Percentiles rank a stretch among this genome's conserved stretches.
phyloP scores from a whole-genome alignment of 2,888 invertebrate species.

The Rapana venosa region DNA sequence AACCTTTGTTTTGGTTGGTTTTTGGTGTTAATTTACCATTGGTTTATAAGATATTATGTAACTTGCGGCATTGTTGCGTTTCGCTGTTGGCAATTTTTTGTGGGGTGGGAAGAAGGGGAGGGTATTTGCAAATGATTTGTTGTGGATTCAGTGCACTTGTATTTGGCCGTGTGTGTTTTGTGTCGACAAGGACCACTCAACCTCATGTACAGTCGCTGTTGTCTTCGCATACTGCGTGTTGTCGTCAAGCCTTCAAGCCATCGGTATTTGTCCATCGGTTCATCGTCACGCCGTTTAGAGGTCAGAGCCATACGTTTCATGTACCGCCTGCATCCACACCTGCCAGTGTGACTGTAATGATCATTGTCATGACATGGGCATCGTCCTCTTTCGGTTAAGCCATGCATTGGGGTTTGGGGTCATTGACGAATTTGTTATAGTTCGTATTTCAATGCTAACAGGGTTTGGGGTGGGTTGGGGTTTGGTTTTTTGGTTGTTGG shows the following conservation, averaged over 20 bases:
- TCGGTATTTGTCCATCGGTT: not conserved
- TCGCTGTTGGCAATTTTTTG: not conserved
- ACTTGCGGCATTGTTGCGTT: not conserved
- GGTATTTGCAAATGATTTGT: not conserved
- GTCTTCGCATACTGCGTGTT: not conserved
- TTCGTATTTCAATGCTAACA: too few relatives aligned
- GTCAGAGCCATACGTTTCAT: too few relatives aligned
- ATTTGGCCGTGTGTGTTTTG: not conserved
- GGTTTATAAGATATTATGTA: not conserved
- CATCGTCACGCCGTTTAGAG: too few relatives aligned
- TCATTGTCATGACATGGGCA: too few relatives aligned
- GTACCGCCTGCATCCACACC: too few relatives aligned
- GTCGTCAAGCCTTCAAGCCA: not conserved
- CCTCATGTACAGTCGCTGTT: constrained; percentile 35
- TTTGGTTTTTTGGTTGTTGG: too few relatives aligned
- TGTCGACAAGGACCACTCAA: constrained; percentile 13
- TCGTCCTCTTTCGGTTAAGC: too few relatives aligned
- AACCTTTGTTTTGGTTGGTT: not conserved
- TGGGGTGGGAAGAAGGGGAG: not conserved
- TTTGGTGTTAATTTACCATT: not conserved
- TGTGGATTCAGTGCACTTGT: not conserved
- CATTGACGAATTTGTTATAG: too few relatives aligned
- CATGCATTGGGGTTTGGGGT: too few relatives aligned
- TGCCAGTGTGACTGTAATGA: too few relatives aligned
- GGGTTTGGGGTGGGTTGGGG: too few relatives aligned